Conservation (phyloP, 2,113 vertebrate species). For the Puma concolor region DNA sequence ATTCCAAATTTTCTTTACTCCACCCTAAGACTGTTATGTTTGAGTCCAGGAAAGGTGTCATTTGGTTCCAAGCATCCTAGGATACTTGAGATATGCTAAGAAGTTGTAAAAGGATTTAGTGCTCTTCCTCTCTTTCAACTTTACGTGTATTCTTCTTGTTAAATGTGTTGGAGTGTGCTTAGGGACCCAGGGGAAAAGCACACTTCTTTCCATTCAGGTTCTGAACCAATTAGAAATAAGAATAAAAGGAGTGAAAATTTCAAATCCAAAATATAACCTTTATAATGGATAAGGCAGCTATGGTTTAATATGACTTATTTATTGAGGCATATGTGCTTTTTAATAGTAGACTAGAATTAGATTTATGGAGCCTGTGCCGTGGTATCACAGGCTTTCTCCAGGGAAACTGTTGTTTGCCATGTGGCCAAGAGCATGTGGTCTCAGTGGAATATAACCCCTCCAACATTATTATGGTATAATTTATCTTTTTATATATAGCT, state of each 20-base stretch:
- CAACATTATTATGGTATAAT: background rate
- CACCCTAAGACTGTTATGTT: background rate
- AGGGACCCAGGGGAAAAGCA: background rate
- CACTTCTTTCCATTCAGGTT: background rate
- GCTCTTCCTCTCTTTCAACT: background rate
- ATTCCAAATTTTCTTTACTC: background rate
- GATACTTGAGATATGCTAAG: background rate
- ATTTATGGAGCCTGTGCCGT: background rate
- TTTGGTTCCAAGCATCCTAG: background rate
- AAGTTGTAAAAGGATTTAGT: background rate
- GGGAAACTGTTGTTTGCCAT: background rate
- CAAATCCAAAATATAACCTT: background rate
- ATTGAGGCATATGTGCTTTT: background rate
- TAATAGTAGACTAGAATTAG: background rate
- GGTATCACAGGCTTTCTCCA: background rate
- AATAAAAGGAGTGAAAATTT: slow-evolving; percentile 22
- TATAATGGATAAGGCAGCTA: slow-evolving; percentile 18
- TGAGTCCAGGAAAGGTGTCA: background rate
- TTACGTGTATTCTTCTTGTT: background rate
- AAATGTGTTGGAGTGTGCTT: background rate
- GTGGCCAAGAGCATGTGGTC: background rate
- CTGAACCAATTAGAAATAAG: slow-evolving; percentile 38
- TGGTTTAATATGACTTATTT: background rate
- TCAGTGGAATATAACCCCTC: background rate
- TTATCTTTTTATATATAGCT: background rate